Evolutionary conservation across 2,888 invertebrate genomes (phyloP), one percentile per base, ranked within the genome.

Genomic region (Venusia cambrica): DNA sequence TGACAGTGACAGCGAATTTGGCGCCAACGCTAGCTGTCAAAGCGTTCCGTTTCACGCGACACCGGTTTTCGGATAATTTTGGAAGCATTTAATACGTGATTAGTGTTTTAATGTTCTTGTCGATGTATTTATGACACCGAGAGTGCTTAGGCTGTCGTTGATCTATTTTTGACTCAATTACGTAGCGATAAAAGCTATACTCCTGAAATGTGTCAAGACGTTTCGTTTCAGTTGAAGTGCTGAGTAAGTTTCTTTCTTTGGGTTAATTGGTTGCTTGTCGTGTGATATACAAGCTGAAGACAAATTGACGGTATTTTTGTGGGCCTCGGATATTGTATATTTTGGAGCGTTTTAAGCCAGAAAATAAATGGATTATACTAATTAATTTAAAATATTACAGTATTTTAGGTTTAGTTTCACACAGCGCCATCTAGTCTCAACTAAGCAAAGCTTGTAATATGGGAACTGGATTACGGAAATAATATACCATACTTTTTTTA

Each of bases 1-100:
- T 75, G 73, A 65, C 31, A 54, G 54, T 55, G 55, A 76, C 77
- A 75, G 73, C 52, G 52, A 70, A 72, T 76, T 76, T 73, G 76
- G 77, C 76, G 76, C 72, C 74, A 72, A 73, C 57, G 46, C 56
- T 33, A 10, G 17, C 54, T 62, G 60, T 64, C 61, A 58, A 45
- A 38, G 34, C 54, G 51, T 57, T 62, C 58, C 55, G 48, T 59
- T 62, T 58, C 54, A 63, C 58, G 58, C 55, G 44, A 42, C 43
- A 35, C 26, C 37, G 38, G 25, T 34, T 38, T 22, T 5, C 33
- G 29, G 41, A 44, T 43, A 68, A 64, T 62, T 68, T 62, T 51
- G 59, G 65, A 51, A 49, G 51, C 50, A 48, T 54, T 49, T 69
- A 68, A 72, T 68, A 62, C 57, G 51, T 63, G 64, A 67, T 73